Evolutionary conservation across 2,888 invertebrate species (phyloP), one percentile per base, ranked within the genome.

Genomic region (Muschampia plurimacula): DNA sequence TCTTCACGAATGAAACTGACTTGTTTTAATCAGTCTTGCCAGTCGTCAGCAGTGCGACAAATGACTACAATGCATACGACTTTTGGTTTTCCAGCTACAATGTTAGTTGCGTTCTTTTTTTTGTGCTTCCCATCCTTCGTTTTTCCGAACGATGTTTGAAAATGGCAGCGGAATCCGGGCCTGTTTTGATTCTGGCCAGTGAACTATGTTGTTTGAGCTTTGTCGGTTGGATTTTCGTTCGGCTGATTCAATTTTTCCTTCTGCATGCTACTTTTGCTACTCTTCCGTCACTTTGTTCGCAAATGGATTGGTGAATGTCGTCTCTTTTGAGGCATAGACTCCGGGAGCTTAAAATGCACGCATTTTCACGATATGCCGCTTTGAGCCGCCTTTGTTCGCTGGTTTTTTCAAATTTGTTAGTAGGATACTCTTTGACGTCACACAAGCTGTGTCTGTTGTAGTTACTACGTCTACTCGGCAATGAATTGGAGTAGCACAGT

Each of bases 121-220:
- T 22, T 22, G 39, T 71, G 60, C 71, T 65, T 74, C 67, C 75
- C 67, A 67, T 69, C 67, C 72, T 75, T 77, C 73, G 78, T 79
- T 81, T 78, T 79, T 78, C 67, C 74, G 74, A 75, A 69, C 79
- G 74, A 77, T 83, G 82, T 83, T 84, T 84, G 81, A 82, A 84
- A 84, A 83, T 81, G 79, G 80, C 79, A 77, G 79, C 79, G 77
- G 82, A 87, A 87, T 84, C 83, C 79, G 81, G 79, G 81, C 83
- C 85, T 85, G 87, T 88, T 87, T 86, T 84, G 83, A 84, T 80
- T 81, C 81, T 82, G 83, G 82, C 83, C 86, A 86, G 78, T 84
- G 86, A 86, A 84, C 84, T 83, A 81, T 74, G 75, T 75, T 75
- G 75, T 77, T 78, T 75, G 74, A 73, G 76, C 76, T 75, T 78